phyloP scores from a whole-genome alignment of 2,888 invertebrate species.

The Cyclophora albipunctata region DNA sequence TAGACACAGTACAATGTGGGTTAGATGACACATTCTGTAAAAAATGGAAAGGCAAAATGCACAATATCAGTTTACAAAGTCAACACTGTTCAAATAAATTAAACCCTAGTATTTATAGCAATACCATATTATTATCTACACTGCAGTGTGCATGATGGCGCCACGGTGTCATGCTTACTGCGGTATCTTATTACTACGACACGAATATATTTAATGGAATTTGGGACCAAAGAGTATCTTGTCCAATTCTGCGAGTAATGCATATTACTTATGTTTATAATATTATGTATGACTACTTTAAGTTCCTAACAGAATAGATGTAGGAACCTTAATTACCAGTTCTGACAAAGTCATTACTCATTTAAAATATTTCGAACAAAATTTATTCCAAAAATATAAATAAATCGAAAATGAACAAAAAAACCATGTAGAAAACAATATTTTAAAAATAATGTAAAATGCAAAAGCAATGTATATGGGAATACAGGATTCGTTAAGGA shows the following conservation, averaged over 20 bases:
- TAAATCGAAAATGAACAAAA: constrained; percentile 67
- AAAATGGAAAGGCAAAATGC: no score
- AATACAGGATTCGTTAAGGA: constrained; percentile 65
- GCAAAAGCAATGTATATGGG: constrained; percentile 55
- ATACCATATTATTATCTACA: no score
- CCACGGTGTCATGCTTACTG: constrained; percentile 3
- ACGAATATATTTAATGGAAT: not conserved
- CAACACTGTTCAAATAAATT: no score
- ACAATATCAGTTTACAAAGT: no score
- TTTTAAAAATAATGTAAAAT: constrained; percentile 49
- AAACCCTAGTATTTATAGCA: no score
- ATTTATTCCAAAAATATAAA: constrained; percentile 74
- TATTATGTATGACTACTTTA: not conserved
- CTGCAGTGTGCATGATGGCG: no score
- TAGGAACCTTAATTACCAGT: constrained; percentile 72
- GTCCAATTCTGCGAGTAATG: not conserved
- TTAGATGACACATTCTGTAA: no score
- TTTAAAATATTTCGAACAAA: constrained; percentile 54
- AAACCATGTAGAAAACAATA: constrained; percentile 71
- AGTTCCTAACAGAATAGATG: constrained; percentile 18
- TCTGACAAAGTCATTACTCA: constrained; percentile 48
- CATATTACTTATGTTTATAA: constrained; percentile 5
- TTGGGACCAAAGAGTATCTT: not conserved
- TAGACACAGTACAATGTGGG: no score
- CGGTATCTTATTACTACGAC: constrained; percentile 11